Evolutionary conservation across 2,113 vertebrate species (phyloP).

Genomic region (Neogobius melanostomus): DNA sequence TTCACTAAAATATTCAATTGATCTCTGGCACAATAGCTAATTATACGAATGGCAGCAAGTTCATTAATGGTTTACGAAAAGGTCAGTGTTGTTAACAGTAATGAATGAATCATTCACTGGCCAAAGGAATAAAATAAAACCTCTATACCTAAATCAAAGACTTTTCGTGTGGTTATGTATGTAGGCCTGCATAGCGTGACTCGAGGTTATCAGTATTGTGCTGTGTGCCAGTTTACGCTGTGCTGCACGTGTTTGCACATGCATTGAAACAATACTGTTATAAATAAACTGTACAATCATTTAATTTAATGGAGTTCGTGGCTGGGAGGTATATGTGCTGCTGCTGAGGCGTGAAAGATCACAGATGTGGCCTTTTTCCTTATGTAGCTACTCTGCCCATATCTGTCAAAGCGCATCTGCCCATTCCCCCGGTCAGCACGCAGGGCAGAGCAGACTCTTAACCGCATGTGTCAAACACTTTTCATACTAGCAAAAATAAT

Average conservation of each 20-base stretch:
- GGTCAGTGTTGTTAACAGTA: background rate
- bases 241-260: background rate
- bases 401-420: conserved; percentile 17
- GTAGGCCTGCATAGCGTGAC: background rate
- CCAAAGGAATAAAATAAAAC: too few species aligned
- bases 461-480: conserved; percentile 2
- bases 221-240: background rate
- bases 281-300: conserved; percentile 12
- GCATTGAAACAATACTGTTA: conserved; percentile 19
- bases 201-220: background rate
- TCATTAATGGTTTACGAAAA: background rate
- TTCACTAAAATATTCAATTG: background rate
- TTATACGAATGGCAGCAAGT: background rate
- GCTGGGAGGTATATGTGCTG: conserved; percentile 27
- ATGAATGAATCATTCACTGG: too few species aligned
- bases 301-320: conserved; percentile 31
- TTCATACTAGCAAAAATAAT: conserved; percentile 1
- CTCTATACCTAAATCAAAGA: too few species aligned
- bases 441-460: conserved; percentile 11
- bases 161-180: too few species aligned
- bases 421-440: conserved; percentile 19
- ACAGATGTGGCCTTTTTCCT: conserved; percentile 46
- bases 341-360: conserved; percentile 45
- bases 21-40: background rate
- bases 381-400: conserved; percentile 6